phyloP scores from a whole-genome alignment of 1,140 invertebrate genomes.

The Drosophila micromelanica region DNA sequence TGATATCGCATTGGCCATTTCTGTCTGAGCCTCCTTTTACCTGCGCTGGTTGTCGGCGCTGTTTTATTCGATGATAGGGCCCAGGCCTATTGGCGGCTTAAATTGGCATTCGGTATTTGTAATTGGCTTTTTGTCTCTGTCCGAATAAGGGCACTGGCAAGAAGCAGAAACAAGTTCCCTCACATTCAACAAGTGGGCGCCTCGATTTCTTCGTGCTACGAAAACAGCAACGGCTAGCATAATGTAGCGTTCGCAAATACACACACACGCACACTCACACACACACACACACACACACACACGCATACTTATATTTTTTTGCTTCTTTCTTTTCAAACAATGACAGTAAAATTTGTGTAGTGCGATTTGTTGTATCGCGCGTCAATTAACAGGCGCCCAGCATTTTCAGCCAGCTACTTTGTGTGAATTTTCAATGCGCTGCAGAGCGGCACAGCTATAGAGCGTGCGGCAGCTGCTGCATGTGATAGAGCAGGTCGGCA shows the following conservation, averaged over 20 bases:
- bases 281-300: constrained; percentile 5
- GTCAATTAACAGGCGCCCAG: constrained; percentile 73
- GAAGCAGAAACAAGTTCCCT: constrained; percentile 3
- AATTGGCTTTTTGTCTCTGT: constrained; percentile 69
- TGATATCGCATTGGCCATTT: constrained; percentile 76
- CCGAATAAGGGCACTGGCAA: constrained; percentile 19
- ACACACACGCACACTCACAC: constrained; percentile 11
- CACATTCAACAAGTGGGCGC: constrained; percentile 49
- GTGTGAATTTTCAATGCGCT: constrained; percentile 40
- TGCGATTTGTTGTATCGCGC: constrained; percentile 81
- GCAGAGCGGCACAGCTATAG: constrained; percentile 37
- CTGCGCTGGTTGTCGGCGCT: constrained; percentile 12
- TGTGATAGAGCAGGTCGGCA: constrained; percentile 17
- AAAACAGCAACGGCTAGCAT: constrained; percentile 53
- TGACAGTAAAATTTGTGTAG: constrained; percentile 65
- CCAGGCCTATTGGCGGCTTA: constrained; percentile 63
- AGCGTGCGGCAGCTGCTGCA: neutral
- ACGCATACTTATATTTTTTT: constrained; percentile 31
- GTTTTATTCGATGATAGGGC: constrained; percentile 70
- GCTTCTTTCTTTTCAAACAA: constrained; percentile 42
- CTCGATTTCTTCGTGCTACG: constrained; percentile 31
- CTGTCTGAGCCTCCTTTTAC: constrained; percentile 18
- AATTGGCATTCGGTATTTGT: constrained; percentile 67
- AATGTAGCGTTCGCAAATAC: constrained; percentile 31
- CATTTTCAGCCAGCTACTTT: constrained; percentile 34